Base-by-base conservation (phyloP, 1,140 invertebrate species). In the Seison nebaliae region DNA sequence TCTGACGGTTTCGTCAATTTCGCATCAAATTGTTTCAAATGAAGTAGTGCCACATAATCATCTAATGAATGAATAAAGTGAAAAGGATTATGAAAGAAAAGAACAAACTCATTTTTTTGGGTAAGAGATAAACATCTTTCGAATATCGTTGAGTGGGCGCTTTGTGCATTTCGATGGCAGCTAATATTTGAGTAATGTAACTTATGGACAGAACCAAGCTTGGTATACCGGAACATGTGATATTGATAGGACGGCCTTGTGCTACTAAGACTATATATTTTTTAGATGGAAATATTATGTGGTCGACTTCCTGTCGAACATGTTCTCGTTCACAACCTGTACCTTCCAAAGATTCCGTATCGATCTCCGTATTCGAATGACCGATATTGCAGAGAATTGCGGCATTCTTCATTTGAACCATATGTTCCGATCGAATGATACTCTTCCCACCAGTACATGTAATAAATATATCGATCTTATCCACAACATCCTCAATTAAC, bases 331-430 rank as follows among this genome's bases (percentile, higher is more conserved):
- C 24, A 16, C 35, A 38, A 31, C 28, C 30, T 5, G 20, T 3
- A 15, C 24, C 7, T 20, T 16, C 18, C 1, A 38, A n/a, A 68
- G 71, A 60, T 65, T 77, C 75, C 43, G 91, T 77, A 66, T 91
- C 84, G 46, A 93, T 83, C 67, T 93, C 84, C 12, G 80, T 91
- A 60, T 93, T 91, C 34, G 79, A 86, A 61, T 91, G 83, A 0
- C 83, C 83, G 80, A 93, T 93, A 61, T 91, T 91, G 59, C 81
- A 88, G 0, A 93, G 70, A 38, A 91, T 77, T 54, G 80, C 84
- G 31, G 81, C 81, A 51, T 76, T 84, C 63, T 86, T 86, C 75
- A 91, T 78, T 49, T 80, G 72, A 59, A 91, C 81, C 76, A 91
- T 80, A 51, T 86, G 77, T 47, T 83, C 76, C 9, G 81, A 66